Evolutionary conservation across 2,113 vertebrate species (phyloP).

Genomic region (Leptosomus discolor): DNA sequence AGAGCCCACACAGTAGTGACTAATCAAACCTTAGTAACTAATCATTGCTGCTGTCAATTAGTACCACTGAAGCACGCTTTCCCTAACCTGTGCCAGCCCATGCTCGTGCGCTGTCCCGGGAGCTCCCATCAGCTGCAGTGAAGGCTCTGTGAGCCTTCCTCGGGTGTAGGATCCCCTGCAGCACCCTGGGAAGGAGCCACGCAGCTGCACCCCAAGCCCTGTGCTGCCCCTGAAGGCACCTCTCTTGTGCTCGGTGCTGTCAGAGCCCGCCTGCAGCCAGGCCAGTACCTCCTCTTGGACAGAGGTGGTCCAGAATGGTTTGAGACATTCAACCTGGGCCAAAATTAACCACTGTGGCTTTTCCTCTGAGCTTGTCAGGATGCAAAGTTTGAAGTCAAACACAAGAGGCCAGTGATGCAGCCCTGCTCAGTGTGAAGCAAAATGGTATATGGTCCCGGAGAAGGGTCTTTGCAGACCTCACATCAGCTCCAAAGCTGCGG

Average conservation of each 20-base stretch:
- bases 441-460: accelerated
- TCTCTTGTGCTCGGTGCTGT: not conserved
- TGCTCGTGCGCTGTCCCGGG: not conserved
- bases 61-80: not conserved
- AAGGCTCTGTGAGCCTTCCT: not conserved
- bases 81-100: not conserved
- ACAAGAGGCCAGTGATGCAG: not conserved
- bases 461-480: not conserved
- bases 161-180: not conserved
- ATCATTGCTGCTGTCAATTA: not conserved
- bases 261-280: not conserved
- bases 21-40: not conserved
- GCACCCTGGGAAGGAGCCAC: not conserved
- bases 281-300: not conserved
- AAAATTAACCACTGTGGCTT: not conserved
- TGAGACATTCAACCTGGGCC: not conserved
- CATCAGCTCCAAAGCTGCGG: not conserved
- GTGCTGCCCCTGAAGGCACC: not conserved
- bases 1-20: not conserved
- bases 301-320: not conserved
- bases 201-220: not conserved
- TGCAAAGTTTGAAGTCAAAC: not conserved
- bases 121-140: constrained; percentile 1
- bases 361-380: not conserved
- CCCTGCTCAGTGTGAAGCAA: not conserved